Base-by-base conservation (phyloP, 2,797 vertebrate genomes). In the Gambelia wislizenii region DNA sequence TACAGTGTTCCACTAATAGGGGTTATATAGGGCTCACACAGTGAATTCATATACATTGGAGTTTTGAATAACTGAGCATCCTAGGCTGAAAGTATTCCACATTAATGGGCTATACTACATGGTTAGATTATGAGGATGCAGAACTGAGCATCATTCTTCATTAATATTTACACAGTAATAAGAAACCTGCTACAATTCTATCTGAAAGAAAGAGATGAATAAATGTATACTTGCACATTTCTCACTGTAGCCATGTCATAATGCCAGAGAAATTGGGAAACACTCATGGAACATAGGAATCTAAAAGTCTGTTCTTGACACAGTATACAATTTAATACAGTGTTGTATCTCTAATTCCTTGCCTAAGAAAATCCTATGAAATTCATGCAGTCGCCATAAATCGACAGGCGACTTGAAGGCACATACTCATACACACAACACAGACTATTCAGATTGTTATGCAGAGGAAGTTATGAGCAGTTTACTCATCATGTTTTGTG, bases 1-100 rank as follows among this genome's bases (percentile, higher is more conserved):
- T 83, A 83, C 61, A 88, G 54, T 67, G 78, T 74, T 89, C 81
- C 77, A 82, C 56, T 82, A 89, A 89, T 89, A 89, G 70, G 20
- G 84, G 36, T 54, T 82, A 76, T 70, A 54, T 54, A 67, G 69
- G 56, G 56, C 59, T 54, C 44, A 52, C 69, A 80, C 14, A 82
- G 47, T 76, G 78, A 64, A 89, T 89, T 54, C 69, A 61, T 76
- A 86, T 86, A 42, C 30, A 52, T 82, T 22, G 69, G 69, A 67
- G 44, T n/a, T 74, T 74, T 47, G 52, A 47, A 81, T 75, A 13
- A 47, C 69, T 88, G 54, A 39, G 44, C 42, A 82, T 75, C 27
- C 33, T 18, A 36, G 42, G 12, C 4, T 52, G 36, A 27, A 69
- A 3, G 69, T 67, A 20, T 89, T 75, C 49, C 30, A 80, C 67